phyloP scores from a whole-genome alignment of 2,888 invertebrate genomes.

The Gerosis bhagava region DNA sequence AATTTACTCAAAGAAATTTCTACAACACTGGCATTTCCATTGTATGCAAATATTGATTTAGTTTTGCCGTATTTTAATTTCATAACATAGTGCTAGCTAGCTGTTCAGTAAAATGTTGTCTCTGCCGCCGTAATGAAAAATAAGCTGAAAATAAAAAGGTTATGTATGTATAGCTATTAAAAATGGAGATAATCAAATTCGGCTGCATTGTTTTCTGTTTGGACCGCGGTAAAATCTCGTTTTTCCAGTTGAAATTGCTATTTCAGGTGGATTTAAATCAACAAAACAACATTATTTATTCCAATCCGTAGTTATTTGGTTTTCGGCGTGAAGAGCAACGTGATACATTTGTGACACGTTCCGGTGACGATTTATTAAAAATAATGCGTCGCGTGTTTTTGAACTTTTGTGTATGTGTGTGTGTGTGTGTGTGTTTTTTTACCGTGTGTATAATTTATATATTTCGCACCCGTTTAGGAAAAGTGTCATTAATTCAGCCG shows the following conservation, averaged over 20 bases:
- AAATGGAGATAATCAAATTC: slow-evolving; percentile 18
- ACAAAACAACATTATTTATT: slow-evolving; percentile 40
- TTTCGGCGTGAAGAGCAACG: slow-evolving; percentile 39
- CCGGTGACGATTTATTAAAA: slow-evolving; percentile 41
- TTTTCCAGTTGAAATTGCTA: slow-evolving; percentile 25
- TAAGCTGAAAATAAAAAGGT: slow-evolving; percentile 13
- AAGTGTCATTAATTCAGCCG: slow-evolving; percentile 36
- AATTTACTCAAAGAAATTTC: neutral
- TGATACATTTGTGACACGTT: slow-evolving; percentile 44
- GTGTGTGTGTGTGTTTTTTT: too few species aligned
- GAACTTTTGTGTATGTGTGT: slow-evolving; percentile 35
- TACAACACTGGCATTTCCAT: neutral
- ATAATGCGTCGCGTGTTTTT: slow-evolving; percentile 36
- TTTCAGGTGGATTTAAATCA: slow-evolving; percentile 37
- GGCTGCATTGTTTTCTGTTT: slow-evolving; percentile 19
- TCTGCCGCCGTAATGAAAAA: slow-evolving; percentile 12
- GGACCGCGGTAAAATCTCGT: slow-evolving; percentile 22
- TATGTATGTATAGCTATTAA: slow-evolving; percentile 6
- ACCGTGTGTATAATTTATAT: slow-evolving; percentile 37
- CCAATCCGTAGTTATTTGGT: slow-evolving; percentile 39
- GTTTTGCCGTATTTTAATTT: neutral
- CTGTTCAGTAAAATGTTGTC: too few species aligned
- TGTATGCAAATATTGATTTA: neutral
- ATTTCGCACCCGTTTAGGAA: slow-evolving; percentile 36
- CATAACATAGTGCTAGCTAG: too few species aligned